Percentiles rank a stretch among this genome's conserved stretches.
Evolutionary conservation across 2,113 vertebrate genomes (phyloP).

Genomic region (Xerus inauris): DNA sequence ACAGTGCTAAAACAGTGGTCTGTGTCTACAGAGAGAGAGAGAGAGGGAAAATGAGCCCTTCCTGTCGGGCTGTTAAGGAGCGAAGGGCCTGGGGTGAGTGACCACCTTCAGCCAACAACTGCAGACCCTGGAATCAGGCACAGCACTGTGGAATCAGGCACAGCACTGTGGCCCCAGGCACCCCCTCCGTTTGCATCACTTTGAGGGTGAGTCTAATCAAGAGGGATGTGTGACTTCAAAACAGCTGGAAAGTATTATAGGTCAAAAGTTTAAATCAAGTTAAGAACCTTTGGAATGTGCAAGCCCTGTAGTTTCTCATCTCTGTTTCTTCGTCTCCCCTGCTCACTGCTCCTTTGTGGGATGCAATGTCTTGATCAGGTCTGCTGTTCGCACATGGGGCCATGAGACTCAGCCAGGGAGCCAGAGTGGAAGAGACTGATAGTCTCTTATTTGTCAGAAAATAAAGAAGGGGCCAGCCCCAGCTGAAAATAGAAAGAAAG

Average conservation of each 20-base stretch:
- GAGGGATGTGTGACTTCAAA: conserved; percentile 44
- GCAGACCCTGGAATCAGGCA: background rate
- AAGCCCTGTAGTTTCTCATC: conserved; percentile 42
- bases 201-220: conserved; percentile 45
- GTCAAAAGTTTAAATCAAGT: conserved; percentile 80
- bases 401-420: background rate
- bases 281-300: conserved; percentile 69
- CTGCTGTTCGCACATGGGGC: background rate
- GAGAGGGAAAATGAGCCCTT: background rate
- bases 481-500: background rate
- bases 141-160: background rate
- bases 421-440: background rate
- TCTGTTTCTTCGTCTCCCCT: conserved; percentile 25
- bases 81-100: background rate
- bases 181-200: conserved; percentile 14
- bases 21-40: conserved; percentile 46
- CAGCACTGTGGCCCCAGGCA: conserved; percentile 47
- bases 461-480: background rate
- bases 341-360: background rate
- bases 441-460: background rate
- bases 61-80: background rate
- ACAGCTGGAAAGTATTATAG: conserved; percentile 79
- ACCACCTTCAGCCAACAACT: background rate
- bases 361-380: background rate
- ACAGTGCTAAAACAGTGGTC: conserved; percentile 73